Percentiles rank a stretch among this genome's conserved stretches.
phyloP scores from a whole-genome alignment of 2,113 vertebrate genomes.

The Ammospiza caudacuta region DNA sequence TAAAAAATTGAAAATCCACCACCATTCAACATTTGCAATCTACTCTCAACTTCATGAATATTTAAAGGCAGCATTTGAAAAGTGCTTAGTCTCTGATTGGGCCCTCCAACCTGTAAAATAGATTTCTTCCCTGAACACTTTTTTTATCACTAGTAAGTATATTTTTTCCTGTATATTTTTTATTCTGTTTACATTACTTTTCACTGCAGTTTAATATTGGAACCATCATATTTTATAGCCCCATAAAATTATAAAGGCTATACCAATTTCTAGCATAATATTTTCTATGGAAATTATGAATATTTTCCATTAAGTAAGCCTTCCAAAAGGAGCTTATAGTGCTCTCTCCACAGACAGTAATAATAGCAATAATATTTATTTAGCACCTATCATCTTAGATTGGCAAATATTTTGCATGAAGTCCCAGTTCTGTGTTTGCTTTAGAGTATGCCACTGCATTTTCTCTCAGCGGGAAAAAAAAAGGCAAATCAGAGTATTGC shows the following conservation, averaged over 20 bases:
- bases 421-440: neutral
- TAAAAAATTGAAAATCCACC: neutral
- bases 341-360: neutral
- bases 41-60: neutral
- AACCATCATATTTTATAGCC: constrained; percentile 36
- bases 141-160: constrained; percentile 5
- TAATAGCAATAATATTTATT: constrained; percentile 50
- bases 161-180: constrained; percentile 5
- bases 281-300: constrained; percentile 39
- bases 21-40: neutral
- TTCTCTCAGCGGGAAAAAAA: neutral
- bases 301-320: constrained; percentile 23
- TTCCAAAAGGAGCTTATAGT: neutral
- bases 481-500: neutral
- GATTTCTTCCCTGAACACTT: neutral
- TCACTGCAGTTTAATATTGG: constrained; percentile 42
- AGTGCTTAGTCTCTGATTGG: neutral
- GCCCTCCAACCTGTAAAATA: neutral
- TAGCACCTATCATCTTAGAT: constrained; percentile 19
- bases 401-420: constrained; percentile 46
- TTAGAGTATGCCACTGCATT: neutral
- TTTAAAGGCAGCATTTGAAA: neutral
- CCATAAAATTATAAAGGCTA: constrained; percentile 53
- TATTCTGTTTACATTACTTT: constrained; percentile 54
- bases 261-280: constrained; percentile 29